These are phyloP conservation scores for Melanotus villosus DNA, from an alignment of 2,888 invertebrate genomes.

Conservation along the genomic window DNA sequence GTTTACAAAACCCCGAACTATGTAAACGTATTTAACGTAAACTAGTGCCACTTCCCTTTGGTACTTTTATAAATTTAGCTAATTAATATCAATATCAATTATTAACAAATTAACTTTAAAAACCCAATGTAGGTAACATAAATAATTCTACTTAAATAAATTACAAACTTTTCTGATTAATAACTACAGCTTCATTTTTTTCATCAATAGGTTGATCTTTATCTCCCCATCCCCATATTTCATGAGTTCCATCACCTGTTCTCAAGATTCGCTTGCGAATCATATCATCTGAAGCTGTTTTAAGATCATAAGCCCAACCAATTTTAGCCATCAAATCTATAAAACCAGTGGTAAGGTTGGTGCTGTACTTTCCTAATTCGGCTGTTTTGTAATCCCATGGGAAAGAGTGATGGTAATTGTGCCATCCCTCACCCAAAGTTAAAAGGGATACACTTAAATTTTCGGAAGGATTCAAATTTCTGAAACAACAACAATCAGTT, in stretches of 20 bases:
- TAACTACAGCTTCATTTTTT: too few species aligned
- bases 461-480: conserved; percentile 83
- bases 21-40: too few species aligned
- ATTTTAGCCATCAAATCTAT: conserved; percentile 80
- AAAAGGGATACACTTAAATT: conserved; percentile 81
- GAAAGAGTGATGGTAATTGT: conserved; percentile 95
- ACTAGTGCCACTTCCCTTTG: too few species aligned
- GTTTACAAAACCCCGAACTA: too few species aligned
- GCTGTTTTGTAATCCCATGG: conserved; percentile 95
- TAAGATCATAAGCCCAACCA: conserved; percentile 84
- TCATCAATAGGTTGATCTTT: conserved; percentile 66
- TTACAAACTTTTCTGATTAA: too few species aligned
- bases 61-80: too few species aligned
- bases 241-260: conserved; percentile 79
- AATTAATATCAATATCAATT: too few species aligned
- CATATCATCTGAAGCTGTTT: conserved; percentile 77
- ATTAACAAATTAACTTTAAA: too few species aligned
- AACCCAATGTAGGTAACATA: too few species aligned
- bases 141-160: too few species aligned
- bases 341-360: conserved; percentile 79
- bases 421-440: conserved; percentile 84
- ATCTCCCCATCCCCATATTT: conserved; percentile 89
- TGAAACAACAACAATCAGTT: conserved; percentile 72
- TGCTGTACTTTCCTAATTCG: conserved; percentile 76
- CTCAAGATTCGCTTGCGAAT: conserved; percentile 77